Base-by-base conservation (phyloP, 2,888 invertebrate species). In the Tryphoninae sp. region DNA sequence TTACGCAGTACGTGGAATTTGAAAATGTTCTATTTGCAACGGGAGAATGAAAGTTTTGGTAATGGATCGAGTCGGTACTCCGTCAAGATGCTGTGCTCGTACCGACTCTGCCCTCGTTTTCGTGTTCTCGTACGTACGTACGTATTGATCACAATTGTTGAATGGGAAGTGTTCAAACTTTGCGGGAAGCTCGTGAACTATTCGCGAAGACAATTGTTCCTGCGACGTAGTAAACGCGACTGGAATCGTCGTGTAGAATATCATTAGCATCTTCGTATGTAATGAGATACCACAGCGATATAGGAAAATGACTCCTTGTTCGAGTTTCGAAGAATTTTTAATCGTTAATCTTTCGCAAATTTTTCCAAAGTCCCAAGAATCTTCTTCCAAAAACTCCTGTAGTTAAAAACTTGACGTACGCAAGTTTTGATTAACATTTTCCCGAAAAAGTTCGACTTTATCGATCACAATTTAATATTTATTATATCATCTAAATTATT, bases 241-340 rank as follows among this genome's bases (percentile, higher is more conserved):
- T 45, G 61, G 19, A 72, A 72, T 72, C 40, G 19, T 33, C 33
- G 53, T 19, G 58, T 65, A n/a, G 65, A 59, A 75, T 72, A 73
- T 77, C 42, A 49, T 77, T 77, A 53, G 45, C 61, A 16, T 77
- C 42, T 77, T 51, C 40, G 33, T 51, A 51, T 53, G 19, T 61
- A 71, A 77, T 80, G 69, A 40, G 69, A 68, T 68, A 51, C 72
- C 72, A 68, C 58, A 69, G 69, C 53, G 51, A 59, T 58, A 68
- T 73, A 4, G 42, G 19, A 73, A 40, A 49, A 67, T 26, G 42
- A 68, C 59, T 53, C 45, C 65, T 45, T 13, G 11, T 11, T 16
- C 13, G 45, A 61, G 65, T 78, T 59, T 55, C 19, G 59, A 45
- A n/a, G 33, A 40, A 55, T 22, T 53, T 33, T 69, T 64, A 65